phyloP scores from a whole-genome alignment of 2,797 vertebrate species.

The Ctenopoma kingsleyae region DNA sequence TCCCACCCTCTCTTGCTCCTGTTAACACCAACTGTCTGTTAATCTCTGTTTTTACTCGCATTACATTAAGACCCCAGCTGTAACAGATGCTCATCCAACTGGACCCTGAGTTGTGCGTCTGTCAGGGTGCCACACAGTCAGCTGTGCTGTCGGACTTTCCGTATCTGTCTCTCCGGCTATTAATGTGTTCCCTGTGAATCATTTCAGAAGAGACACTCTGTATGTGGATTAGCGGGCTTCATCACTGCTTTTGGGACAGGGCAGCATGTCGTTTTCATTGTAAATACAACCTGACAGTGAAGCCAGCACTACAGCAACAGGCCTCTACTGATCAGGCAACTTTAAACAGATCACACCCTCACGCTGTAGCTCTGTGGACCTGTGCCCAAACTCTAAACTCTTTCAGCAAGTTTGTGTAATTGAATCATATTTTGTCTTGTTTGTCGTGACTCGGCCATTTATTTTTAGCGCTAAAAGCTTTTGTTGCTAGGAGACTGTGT shows the following conservation, averaged over 20 bases:
- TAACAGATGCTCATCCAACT: slow-evolving; percentile 48
- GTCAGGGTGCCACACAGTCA: slow-evolving; percentile 17
- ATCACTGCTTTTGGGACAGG: neutral
- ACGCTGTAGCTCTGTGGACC: slow-evolving; percentile 26
- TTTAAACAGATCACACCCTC: slow-evolving; percentile 40
- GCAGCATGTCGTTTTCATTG: neutral
- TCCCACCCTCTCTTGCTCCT: slow-evolving; percentile 4
- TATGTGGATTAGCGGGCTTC: slow-evolving; percentile 4
- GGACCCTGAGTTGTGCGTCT: slow-evolving; percentile 19
- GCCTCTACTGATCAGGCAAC: slow-evolving; percentile 18
- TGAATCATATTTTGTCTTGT: slow-evolving; percentile 76
- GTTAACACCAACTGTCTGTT: neutral
- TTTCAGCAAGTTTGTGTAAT: slow-evolving; percentile 63
- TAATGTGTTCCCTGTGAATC: neutral
- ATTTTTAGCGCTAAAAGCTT: slow-evolving; percentile 86
- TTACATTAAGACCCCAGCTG: slow-evolving; percentile 18
- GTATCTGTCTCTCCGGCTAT: neutral
- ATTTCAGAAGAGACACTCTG: neutral
- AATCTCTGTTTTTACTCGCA: slow-evolving; percentile 20
- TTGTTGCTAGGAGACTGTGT: slow-evolving; percentile 86
- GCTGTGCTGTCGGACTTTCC: slow-evolving; percentile 6
- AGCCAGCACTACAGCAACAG: neutral
- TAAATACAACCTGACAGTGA: slow-evolving; percentile 11
- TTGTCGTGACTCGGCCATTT: slow-evolving; percentile 76
- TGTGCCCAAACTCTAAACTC: slow-evolving; percentile 45